Conservation (phyloP, 2,797 vertebrate genomes). For the Tachyglossus aculeatus region DNA sequence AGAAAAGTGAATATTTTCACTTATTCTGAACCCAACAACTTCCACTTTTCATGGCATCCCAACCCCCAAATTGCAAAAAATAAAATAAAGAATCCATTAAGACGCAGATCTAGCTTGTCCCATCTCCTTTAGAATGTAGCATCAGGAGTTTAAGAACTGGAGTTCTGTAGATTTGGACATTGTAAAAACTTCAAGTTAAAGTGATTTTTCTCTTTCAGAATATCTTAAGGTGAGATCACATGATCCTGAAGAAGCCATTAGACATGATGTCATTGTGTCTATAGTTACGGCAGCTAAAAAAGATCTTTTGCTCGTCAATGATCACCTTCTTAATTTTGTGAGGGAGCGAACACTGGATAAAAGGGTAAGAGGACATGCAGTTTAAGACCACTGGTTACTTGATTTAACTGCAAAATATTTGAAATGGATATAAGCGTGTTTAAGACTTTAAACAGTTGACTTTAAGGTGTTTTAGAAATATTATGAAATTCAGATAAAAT, state of each 20-base stretch:
- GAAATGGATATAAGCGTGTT: neutral
- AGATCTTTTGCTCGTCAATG: slow-evolving; percentile 93
- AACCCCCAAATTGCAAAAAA: neutral
- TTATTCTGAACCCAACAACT: neutral
- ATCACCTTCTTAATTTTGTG: slow-evolving; percentile 94
- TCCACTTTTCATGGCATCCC: slow-evolving; percentile 12
- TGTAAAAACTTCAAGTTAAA: slow-evolving; percentile 10
- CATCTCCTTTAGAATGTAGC: neutral
- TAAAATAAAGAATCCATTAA: neutral
- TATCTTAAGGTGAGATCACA: slow-evolving; percentile 95
- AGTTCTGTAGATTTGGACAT: slow-evolving; percentile 1
- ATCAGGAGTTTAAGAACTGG: neutral
- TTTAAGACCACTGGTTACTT: neutral
- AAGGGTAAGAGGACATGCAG: slow-evolving; percentile 79
- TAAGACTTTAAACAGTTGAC: no score
- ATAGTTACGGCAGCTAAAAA: slow-evolving; percentile 98
- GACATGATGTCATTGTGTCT: slow-evolving; percentile 97
- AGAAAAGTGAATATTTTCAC: neutral
- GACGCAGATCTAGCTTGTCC: neutral
- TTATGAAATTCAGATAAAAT: no score
- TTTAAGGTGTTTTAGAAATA: no score
- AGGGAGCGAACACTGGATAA: slow-evolving; percentile 96
- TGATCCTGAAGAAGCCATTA: slow-evolving; percentile 96
- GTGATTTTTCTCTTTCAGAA: slow-evolving; percentile 76
- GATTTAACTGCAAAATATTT: slow-evolving; percentile 8